These are phyloP conservation scores for Athripsodes cinereus DNA, from an alignment of 2,888 invertebrate species.

Conservation along the genomic window DNA sequence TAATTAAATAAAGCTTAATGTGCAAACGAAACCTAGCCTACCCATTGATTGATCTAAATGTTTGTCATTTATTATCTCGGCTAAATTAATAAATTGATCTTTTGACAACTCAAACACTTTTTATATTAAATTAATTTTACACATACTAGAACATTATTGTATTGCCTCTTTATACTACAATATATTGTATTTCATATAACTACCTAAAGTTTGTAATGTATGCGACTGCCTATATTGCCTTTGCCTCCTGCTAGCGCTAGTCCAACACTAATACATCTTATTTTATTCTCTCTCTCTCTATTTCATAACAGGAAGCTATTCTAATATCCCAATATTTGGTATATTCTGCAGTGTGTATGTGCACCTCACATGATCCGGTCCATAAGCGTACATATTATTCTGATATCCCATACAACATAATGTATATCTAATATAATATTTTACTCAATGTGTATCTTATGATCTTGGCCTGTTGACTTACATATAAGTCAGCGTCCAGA, in stretches of 20 bases:
- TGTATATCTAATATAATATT: no score
- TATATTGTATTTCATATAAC: slow-evolving; percentile 11
- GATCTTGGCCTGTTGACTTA: no score
- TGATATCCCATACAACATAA: not conserved
- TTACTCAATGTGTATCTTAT: no score
- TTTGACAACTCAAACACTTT: not conserved
- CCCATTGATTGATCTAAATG: slow-evolving; percentile 24
- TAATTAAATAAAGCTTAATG: slow-evolving; percentile 25
- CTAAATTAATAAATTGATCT: slow-evolving; percentile 14
- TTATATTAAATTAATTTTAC: slow-evolving; percentile 12
- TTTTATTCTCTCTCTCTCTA: slow-evolving; percentile 3
- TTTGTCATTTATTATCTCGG: slow-evolving; percentile 26
- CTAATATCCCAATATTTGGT: not conserved
- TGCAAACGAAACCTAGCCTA: slow-evolving; percentile 26
- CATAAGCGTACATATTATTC: not conserved
- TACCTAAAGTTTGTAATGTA: slow-evolving; percentile 7
- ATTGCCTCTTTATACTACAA: not conserved
- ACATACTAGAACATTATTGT: not conserved
- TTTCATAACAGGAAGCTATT: slow-evolving; percentile 21
- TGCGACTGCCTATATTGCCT: slow-evolving; percentile 15
- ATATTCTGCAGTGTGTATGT: not conserved
- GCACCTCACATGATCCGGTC: not conserved
- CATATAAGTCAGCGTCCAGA: no score
- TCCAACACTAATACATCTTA: slow-evolving; percentile 1
- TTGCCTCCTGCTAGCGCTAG: slow-evolving; percentile 6